These are phyloP conservation scores for Siniperca undulata DNA, from an alignment of 2,797 vertebrate species.

Conservation along the genomic window DNA sequence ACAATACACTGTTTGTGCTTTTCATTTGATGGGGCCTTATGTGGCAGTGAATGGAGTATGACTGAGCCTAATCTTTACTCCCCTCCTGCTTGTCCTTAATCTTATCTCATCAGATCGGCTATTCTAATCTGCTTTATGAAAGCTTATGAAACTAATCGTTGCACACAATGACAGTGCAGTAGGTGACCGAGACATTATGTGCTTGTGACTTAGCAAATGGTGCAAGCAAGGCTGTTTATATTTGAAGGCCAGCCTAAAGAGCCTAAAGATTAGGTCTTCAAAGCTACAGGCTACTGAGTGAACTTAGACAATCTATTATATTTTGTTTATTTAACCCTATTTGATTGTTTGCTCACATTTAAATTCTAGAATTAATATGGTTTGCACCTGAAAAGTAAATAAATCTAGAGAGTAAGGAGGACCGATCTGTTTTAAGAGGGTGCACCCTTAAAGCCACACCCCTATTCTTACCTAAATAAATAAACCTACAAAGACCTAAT, in stretches of 20 bases:
- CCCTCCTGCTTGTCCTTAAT: conserved; percentile 62
- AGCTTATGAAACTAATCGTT: conserved; percentile 82
- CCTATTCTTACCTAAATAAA: conserved; percentile 53
- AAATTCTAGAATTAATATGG: background rate
- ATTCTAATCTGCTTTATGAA: conserved; percentile 83
- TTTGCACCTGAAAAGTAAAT: background rate
- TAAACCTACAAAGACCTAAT: conserved; percentile 69
- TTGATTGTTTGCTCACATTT: conserved; percentile 31
- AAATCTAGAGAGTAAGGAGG: background rate
- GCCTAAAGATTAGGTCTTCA: conserved; percentile 54
- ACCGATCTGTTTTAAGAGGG: conserved; percentile 21
- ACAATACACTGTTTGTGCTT: conserved; percentile 63
- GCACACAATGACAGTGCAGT: conserved; percentile 68
- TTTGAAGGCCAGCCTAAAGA: conserved; percentile 37
- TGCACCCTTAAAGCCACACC: conserved; percentile 15
- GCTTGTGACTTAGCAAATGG: conserved; percentile 74
- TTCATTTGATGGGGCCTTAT: conserved; percentile 67
- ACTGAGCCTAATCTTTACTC: conserved; percentile 66
- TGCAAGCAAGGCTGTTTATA: conserved; percentile 37
- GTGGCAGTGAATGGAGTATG: conserved; percentile 53
- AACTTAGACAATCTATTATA: conserved; percentile 24
- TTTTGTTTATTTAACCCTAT: conserved; percentile 30
- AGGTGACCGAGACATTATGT: conserved; percentile 57
- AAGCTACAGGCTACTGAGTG: conserved; percentile 27
- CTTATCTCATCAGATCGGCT: conserved; percentile 78